Percentiles rank a stretch among this genome's conserved stretches.
phyloP scores from a whole-genome alignment of 2,797 vertebrate species.

The Pteronotus mesoamericanus region DNA sequence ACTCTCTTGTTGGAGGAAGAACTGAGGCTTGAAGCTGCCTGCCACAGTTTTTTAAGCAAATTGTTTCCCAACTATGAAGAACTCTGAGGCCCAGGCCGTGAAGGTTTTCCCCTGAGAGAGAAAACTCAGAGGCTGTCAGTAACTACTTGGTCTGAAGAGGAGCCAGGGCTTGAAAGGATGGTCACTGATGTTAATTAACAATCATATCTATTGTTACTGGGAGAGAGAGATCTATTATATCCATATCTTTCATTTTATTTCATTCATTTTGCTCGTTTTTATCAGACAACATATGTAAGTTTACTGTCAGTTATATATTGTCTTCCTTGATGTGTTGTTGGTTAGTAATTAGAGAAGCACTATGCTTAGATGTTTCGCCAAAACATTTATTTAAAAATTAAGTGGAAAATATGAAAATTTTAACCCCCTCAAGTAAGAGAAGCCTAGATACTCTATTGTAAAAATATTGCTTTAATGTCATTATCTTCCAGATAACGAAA shows the following conservation, averaged over 20 bases:
- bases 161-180: background rate
- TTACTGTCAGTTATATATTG: background rate
- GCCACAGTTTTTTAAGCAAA: background rate
- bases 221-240: background rate
- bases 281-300: background rate
- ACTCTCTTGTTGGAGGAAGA: background rate
- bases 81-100: background rate
- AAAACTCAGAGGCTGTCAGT: background rate
- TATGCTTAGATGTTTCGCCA: background rate
- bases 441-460: background rate
- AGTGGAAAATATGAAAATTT: background rate
- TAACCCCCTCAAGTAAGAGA: background rate
- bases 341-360: background rate
- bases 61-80: background rate
- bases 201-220: too few relatives aligned
- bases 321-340: slow-evolving; percentile 5
- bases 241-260: background rate
- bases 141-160: background rate
- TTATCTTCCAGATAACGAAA: background rate
- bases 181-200: background rate
- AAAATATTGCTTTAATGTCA: background rate
- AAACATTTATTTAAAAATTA: background rate
- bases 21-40: background rate
- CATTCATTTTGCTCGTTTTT: background rate
- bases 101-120: background rate